A percentile compares a stretch with the other conserved stretches of the same genome.
Conservation (phyloP, 2,113 vertebrate genomes). For the Recurvirostra avosetta region DNA sequence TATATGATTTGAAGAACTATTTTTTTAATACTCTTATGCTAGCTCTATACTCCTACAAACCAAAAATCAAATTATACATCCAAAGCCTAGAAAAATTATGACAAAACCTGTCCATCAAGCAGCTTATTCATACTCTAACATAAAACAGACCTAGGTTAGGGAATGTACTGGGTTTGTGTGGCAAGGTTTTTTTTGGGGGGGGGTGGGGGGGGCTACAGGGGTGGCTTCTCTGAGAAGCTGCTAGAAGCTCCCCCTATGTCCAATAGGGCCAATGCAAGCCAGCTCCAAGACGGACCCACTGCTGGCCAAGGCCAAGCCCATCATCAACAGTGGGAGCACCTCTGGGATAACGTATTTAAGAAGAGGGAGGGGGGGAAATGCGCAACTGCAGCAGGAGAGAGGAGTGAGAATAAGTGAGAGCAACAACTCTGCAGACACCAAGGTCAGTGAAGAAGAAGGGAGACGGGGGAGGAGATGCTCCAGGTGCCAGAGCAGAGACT, state of each 20-base stretch:
- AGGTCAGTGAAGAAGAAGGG: background rate
- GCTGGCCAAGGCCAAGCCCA: background rate
- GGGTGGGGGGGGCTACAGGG: background rate
- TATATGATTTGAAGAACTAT: accelerated
- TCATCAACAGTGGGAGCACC: background rate
- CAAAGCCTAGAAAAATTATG: background rate
- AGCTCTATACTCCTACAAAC: background rate
- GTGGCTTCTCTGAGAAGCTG: background rate
- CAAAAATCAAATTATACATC: background rate
- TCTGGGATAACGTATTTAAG: background rate
- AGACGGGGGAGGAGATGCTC: background rate
- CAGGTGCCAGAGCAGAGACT: background rate
- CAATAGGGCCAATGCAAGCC: background rate
- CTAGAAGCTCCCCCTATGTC: background rate
- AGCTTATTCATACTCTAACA: background rate
- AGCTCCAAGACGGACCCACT: background rate
- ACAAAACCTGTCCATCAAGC: background rate
- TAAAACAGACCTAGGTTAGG: background rate
- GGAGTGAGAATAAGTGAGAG: no score
- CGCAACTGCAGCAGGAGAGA: no score
- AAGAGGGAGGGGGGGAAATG: background rate
- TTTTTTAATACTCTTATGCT: background rate
- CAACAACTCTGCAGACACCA: no score
- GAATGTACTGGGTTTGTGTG: background rate
- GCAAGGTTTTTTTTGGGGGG: background rate